Evolutionary conservation across 2,888 invertebrate genomes (phyloP).

Genomic region (Sinelater perroti): DNA sequence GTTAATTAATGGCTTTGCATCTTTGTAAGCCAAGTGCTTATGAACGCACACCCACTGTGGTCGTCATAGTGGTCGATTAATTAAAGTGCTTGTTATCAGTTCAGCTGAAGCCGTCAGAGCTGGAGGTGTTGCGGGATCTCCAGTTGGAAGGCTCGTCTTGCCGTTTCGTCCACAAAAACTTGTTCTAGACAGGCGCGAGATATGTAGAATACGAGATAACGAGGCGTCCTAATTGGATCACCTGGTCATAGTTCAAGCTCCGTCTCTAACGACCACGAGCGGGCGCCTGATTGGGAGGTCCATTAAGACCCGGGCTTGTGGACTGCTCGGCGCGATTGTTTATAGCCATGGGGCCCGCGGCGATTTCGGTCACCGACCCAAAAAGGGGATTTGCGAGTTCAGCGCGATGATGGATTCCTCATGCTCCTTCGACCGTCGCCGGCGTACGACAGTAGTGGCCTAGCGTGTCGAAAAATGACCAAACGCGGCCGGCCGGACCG

Average conservation of each 20-base stretch:
- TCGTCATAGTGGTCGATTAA: too few relatives aligned
- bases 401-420: conserved; percentile 3
- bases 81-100: too few relatives aligned
- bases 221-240: conserved; percentile 6
- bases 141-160: too few relatives aligned
- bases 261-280: background rate
- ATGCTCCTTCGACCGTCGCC: background rate
- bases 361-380: conserved; percentile 21
- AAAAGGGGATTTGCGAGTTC: conserved; percentile 10
- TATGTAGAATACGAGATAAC: conserved; percentile 6
- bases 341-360: background rate
- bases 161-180: too few relatives aligned
- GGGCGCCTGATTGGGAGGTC: background rate
- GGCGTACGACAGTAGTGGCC: background rate
- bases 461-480: conserved; percentile 2
- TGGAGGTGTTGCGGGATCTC: too few relatives aligned
- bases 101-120: too few relatives aligned
- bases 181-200: conserved; percentile 11
- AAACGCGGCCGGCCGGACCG: conserved; percentile 7
- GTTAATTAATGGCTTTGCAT: too few relatives aligned
- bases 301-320: conserved; percentile 7
- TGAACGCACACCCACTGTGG: too few relatives aligned
- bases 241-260: conserved; percentile 13
- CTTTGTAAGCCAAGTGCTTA: too few relatives aligned
- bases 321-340: background rate